phyloP scores from a whole-genome alignment of 2,797 vertebrate genomes.

The Periparus ater region DNA sequence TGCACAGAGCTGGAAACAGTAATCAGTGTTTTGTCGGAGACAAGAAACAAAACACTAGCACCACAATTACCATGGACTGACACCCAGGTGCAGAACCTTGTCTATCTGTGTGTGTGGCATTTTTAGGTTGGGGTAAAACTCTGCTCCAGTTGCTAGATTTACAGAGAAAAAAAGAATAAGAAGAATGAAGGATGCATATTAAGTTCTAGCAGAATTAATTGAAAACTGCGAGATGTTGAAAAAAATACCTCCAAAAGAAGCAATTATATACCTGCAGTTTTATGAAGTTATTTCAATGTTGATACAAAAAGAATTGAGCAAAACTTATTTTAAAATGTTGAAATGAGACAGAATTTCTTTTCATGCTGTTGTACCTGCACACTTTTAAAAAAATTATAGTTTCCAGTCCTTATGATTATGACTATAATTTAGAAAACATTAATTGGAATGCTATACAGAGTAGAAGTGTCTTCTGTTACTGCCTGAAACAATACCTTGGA shows the following conservation, averaged over 20 bases:
- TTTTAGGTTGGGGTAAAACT: not conserved
- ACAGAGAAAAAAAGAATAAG: not conserved
- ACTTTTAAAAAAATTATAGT: not conserved
- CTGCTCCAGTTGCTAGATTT: not conserved
- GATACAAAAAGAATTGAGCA: not conserved
- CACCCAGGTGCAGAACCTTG: not conserved
- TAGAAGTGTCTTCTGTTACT: not conserved
- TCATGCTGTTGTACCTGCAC: not conserved
- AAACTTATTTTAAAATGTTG: not conserved
- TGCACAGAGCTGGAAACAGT: not conserved
- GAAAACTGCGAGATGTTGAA: not conserved
- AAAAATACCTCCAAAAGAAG: not conserved
- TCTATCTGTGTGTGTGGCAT: not conserved
- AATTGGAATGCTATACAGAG: not conserved
- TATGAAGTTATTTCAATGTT: not conserved
- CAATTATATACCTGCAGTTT: not conserved
- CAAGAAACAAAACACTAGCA: not conserved
- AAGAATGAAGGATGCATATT: not conserved
- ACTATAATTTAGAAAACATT: slow-evolving; percentile 41
- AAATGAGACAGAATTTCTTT: slow-evolving; percentile 1
- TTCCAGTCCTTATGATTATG: slow-evolving; percentile 12
- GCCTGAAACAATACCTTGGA: slow-evolving; percentile 12
- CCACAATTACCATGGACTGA: not conserved
- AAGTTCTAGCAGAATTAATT: not conserved
- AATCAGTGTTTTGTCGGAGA: not conserved